Conservation (phyloP, 2,888 invertebrate species). For the Trissolcus japonicus region DNA sequence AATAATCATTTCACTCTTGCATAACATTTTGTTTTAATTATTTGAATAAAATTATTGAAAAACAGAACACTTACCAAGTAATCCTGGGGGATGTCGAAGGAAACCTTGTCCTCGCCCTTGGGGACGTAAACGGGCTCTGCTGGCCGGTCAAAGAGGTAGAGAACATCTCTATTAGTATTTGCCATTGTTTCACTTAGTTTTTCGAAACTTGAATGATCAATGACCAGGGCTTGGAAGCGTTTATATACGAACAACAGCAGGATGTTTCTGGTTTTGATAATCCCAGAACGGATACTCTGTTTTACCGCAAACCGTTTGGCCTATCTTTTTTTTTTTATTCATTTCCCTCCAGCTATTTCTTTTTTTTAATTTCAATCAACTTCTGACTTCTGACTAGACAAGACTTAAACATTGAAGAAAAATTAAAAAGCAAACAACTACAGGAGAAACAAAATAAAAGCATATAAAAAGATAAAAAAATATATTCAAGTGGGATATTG, state of each 20-base stretch:
- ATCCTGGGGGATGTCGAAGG: conserved; percentile 81
- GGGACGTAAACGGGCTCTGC: conserved; percentile 87
- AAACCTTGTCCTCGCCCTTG: conserved; percentile 81
- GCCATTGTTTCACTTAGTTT: conserved; percentile 25
- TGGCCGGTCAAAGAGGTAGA: conserved; percentile 84
- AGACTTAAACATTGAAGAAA: no score
- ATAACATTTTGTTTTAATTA: no score
- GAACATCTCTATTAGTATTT: conserved; percentile 59
- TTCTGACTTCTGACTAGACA: no score
- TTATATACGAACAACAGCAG: conserved; percentile 25
- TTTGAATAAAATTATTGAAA: background rate
- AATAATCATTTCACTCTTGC: no score
- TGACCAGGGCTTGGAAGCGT: conserved; percentile 5
- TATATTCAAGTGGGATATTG: background rate
- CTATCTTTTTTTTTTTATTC: conserved; percentile 3
- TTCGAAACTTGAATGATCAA: conserved; percentile 19
- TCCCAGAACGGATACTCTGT: conserved; percentile 11
- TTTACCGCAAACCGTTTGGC: conserved; percentile 22
- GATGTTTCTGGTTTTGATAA: conserved; percentile 46
- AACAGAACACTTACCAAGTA: conserved; percentile 80
- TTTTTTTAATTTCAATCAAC: background rate
- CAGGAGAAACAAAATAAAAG: background rate
- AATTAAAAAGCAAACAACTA: background rate
- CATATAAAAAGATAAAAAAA: background rate
- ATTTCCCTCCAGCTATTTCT: background rate